phyloP scores from a whole-genome alignment of 2,113 vertebrate genomes.

The Pitta sordida region DNA sequence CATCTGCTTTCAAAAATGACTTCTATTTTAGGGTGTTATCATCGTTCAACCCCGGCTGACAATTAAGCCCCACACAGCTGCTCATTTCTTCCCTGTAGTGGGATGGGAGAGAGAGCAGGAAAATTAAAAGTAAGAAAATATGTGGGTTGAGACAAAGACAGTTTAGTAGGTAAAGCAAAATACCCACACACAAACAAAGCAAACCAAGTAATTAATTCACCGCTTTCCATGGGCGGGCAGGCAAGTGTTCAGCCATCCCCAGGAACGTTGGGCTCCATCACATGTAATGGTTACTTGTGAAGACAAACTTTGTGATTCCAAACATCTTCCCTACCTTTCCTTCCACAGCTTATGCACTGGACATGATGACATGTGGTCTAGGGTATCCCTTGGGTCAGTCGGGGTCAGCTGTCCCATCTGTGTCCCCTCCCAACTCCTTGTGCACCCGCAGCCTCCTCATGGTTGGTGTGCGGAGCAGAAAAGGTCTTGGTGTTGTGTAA shows the following conservation, averaged over 20 bases:
- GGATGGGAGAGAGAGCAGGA: not conserved
- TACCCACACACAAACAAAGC: not conserved
- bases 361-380: too few species aligned
- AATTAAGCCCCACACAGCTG: not conserved
- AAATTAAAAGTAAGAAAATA: not conserved
- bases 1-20: not conserved
- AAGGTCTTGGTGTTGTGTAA: not conserved
- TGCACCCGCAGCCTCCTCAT: too few species aligned
- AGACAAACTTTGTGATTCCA: too few species aligned
- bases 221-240: not conserved
- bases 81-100: not conserved
- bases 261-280: too few species aligned
- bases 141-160: not conserved
- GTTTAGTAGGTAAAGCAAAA: not conserved
- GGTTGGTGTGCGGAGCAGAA: not conserved
- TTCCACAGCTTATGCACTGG: too few species aligned
- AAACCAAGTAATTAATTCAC: not conserved
- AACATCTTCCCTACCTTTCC: too few species aligned
- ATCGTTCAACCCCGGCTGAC: not conserved
- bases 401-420: too few species aligned
- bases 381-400: too few species aligned
- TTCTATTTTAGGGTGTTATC: not conserved
- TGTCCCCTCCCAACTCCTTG: too few species aligned
- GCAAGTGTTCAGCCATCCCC: too few species aligned
- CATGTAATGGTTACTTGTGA: too few species aligned